phyloP scores from a whole-genome alignment of 2,113 vertebrate genomes.

The Leucopsar rothschildi region DNA sequence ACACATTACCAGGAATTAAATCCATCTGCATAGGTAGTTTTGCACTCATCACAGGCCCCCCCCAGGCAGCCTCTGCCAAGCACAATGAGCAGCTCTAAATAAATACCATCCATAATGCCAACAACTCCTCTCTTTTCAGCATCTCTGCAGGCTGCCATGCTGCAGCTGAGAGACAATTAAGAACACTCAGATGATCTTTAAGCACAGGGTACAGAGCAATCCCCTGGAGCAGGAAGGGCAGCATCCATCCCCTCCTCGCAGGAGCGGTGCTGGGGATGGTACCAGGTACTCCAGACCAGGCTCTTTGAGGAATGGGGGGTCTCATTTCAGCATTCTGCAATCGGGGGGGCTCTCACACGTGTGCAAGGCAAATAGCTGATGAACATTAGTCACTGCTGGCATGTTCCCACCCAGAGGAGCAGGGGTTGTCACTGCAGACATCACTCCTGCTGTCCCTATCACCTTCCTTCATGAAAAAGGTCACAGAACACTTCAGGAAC shows the following conservation, averaged over 20 bases:
- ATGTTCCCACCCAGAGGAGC: neutral
- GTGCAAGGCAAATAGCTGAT: accelerated
- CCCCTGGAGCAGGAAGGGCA: neutral
- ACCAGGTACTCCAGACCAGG: neutral
- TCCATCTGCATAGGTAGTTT: neutral
- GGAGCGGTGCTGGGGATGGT: neutral
- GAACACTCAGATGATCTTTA: neutral
- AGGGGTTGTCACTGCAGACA: neutral
- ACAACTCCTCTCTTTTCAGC: neutral
- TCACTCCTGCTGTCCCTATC: neutral
- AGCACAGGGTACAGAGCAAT: neutral
- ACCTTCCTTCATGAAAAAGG: neutral
- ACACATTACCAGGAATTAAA: neutral
- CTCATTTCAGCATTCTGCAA: neutral
- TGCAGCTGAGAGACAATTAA: neutral
- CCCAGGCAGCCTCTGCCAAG: neutral
- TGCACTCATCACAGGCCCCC: neutral
- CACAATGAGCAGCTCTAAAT: neutral
- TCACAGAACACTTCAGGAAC: neutral
- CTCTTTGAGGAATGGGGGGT: neutral
- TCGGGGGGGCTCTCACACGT: accelerated
- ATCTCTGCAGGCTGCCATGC: neutral
- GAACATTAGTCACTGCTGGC: accelerated
- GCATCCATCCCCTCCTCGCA: neutral
- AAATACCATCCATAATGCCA: neutral